Base-by-base conservation (phyloP, 2,113 vertebrate species). In the Saccopteryx leptura region DNA sequence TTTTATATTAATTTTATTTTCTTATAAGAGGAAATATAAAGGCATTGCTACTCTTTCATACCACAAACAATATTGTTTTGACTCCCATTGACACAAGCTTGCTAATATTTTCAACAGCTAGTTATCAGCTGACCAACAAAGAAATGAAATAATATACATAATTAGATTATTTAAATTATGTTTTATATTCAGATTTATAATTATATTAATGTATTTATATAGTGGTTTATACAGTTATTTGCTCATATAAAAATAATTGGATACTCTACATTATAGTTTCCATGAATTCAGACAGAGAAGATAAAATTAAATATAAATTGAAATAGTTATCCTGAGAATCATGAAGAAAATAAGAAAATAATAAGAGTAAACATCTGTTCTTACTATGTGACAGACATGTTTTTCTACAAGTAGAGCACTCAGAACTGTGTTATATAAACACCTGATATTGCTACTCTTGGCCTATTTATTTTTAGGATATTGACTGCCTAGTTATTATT, bases 11-110 rank as follows among this genome's bases (percentile, higher is more conserved):
- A 12, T 60, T 80, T 94, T 84, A 7, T 26, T 66, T 88, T 60
- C 14, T 39, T 74, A 19, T 79, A 61, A 90, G 15, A 66, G 15
- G 15, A 33, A 90, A 60, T 96, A 83, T 33, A 69, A 76, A 93
- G 52, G 68, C 31, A 52, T 75, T 39, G 6, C 2, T 58, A 11
- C 9, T 46, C 4, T 92, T 75, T 90, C 13, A 69, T 46, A 50
- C 1, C 7, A 81, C n/a, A 50, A 58, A 60, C 48, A 61, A 66
- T 23, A 76, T 52, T 21, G 6, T 65, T 90, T 80, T 80, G 12
- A 69, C 24, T 87, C 48, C 28, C 60, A 68, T n/a, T n/a, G 7
- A 13, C 21, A 90, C 6, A 58, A 69, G 21, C 11, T 65, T 65
- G 17, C 23, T 65, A 58, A 82, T 28, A 63, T 50, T 79, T 76